Evolutionary conservation across 2,113 vertebrate genomes (phyloP), one percentile per base, ranked within the genome.

Genomic region (Melanerpes formicivorus): DNA sequence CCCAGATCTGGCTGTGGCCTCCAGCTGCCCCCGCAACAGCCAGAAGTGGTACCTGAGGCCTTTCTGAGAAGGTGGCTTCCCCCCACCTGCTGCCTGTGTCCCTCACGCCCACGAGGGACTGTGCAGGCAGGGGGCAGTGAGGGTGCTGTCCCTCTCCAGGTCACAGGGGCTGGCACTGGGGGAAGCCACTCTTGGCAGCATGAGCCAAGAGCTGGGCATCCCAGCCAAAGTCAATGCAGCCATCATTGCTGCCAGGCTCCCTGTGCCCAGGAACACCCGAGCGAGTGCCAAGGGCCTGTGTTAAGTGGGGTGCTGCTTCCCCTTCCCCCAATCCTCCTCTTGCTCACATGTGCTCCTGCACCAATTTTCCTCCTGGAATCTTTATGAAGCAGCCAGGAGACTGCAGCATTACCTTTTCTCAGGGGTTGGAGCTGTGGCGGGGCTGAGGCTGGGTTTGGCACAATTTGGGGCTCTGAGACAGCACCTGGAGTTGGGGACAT

Each of bases 211-310:
- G 63, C 40, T 2, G 4, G 1, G 3, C 7, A 2, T 14, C 83
- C n/a, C 73, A 95, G 93, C 84, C 93, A 95, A 92, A 95, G 73
- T 92, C 91, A 95, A 74, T 70, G 58, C 91, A 55, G 48, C 29
- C 69, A 59, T 75, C 2, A 3, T 72, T 5, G 9, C 90, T 93
- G 93, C 89, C 80, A 86, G 91, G 77, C 80, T 92, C 76, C 9
- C 0, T 5, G 64, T 10, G 60, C 88, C 46, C 84, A 88, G 1
- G 30, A 82, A 81, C 0, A 1, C 56, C 44, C n/a, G 19, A 27
- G 32, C 29, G 26, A 27, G 32, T 13, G 75, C 89, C 88, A 0
- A 7, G 25, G 72, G 75, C 91, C 65, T 55, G 69, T 22, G 85
- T 29, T 29, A 23, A 79, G n/a, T 6, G 48, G 40, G 69, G 76